Base-by-base conservation (phyloP, 2,888 invertebrate species). In the Cephus rjabovi region DNA sequence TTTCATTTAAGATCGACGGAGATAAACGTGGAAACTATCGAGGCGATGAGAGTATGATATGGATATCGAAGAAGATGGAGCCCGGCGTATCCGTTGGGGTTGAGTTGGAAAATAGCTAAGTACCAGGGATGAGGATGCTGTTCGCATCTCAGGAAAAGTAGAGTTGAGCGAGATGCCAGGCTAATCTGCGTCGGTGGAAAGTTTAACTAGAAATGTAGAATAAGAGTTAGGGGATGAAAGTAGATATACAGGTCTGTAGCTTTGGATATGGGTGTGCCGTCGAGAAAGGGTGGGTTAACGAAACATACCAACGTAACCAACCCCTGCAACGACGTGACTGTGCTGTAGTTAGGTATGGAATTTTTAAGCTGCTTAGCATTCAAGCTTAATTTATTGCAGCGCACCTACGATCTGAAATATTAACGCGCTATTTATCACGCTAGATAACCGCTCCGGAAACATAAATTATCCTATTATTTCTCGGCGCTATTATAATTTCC, bases 361-460 rank as follows among this genome's bases (percentile, higher is more conserved):
- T 86, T 82, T 87, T 85, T 87, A 86, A 88, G 88, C 88, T 80
- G 85, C 88, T 88, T 86, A 85, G 80, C 82, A 77, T 78, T 80
- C 80, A 77, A 84, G 81, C 79, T 81, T 81, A 84, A 87, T 86
- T 85, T 85, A 84, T 83, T 79, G 80, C 80, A 69, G 70, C 75
- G 76, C 79, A 81, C 80, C 80, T 73, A 79, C 83, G 81, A 85
- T 84, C 81, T 82, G 81, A 84, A 83, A 83, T 84, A 84, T 86
- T 83, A 81, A 83, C 83, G 81, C 78, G 77, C 80, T 81, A 80
- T 78, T 78, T 70, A 35, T 78, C 78, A 70, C 76, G 71, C 78
- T 73, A 75, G 76, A 76, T 73, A 75, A 78, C 75, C n/a, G 74
- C 74, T 34, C 74, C 34, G 74, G 74, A 34, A 34, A 34, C n/a